Conservation (phyloP, 1,140 invertebrate genomes). For the Rhagoletis zephyria region DNA sequence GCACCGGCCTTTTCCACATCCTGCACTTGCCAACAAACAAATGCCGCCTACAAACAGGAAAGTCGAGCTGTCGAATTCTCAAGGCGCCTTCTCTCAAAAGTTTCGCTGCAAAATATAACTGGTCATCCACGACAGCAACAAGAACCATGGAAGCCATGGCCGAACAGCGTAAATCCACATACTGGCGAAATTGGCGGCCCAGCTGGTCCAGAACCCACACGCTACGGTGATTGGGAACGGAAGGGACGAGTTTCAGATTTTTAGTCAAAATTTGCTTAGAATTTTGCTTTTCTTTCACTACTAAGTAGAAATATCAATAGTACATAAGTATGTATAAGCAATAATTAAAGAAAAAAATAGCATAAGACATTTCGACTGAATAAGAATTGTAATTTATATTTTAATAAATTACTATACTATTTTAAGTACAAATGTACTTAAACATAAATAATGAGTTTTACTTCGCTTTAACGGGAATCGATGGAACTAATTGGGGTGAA, state of each 20-base stretch:
- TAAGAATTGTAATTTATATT: slow-evolving; percentile 42
- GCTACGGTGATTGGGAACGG: slow-evolving; percentile 98
- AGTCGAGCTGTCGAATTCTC: background rate
- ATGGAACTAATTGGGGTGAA: too few relatives aligned
- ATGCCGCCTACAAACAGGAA: slow-evolving; percentile 24
- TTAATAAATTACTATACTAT: slow-evolving; percentile 1
- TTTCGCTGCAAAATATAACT: slow-evolving; percentile 11
- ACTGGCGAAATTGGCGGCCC: slow-evolving; percentile 96
- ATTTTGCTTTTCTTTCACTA: background rate
- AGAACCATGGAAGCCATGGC: slow-evolving; percentile 78
- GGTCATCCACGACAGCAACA: background rate
- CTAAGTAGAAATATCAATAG: background rate
- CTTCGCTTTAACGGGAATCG: background rate
- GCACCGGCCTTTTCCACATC: slow-evolving; percentile 21
- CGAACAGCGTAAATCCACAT: slow-evolving; percentile 87
- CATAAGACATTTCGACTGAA: slow-evolving; percentile 10
- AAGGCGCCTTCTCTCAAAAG: background rate
- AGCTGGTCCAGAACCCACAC: slow-evolving; percentile 93
- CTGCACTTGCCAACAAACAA: slow-evolving; percentile 35
- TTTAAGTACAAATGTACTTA: slow-evolving; percentile 7
- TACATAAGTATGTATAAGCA: background rate
- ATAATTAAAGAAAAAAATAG: background rate
- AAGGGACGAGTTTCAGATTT: slow-evolving; percentile 97
- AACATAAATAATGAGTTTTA: background rate
- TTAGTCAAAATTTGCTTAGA: slow-evolving; percentile 73